These are phyloP conservation scores for Germaria angustata DNA, from an alignment of 2,888 invertebrate genomes.

Conservation along the genomic window DNA sequence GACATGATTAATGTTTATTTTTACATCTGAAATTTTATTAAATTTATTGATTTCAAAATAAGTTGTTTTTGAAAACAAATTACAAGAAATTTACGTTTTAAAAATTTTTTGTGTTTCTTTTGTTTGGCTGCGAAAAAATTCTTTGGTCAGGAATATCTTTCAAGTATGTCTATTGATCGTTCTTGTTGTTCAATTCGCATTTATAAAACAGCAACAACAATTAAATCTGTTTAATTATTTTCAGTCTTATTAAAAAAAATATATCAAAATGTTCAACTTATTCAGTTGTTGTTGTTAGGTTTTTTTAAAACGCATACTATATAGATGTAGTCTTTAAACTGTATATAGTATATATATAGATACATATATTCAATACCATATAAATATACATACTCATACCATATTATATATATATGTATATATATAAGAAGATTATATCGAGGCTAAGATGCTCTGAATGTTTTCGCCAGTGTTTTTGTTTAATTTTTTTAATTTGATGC, in stretches of 20 bases:
- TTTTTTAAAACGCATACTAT: conserved; percentile 51
- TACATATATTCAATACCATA: not conserved
- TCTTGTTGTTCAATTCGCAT: conserved; percentile 48
- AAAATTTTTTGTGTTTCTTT: not conserved
- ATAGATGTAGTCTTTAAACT: conserved; percentile 16
- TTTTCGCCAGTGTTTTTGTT: conserved; percentile 45
- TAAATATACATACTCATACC: no score
- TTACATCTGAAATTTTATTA: not conserved
- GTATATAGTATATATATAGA: not conserved
- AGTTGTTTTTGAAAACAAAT: not conserved
- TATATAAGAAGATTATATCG: conserved; percentile 50
- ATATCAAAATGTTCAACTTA: conserved; percentile 40
- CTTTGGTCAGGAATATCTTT: conserved; percentile 49
- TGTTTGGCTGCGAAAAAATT: conserved; percentile 18
- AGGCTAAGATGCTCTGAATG: conserved; percentile 65
- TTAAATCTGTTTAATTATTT: conserved; percentile 51
- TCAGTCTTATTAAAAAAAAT: conserved; percentile 18
- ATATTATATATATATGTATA: conserved; percentile 18
- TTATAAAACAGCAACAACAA: conserved; percentile 44
- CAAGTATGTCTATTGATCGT: conserved; percentile 16
- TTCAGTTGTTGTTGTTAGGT: conserved; percentile 35
- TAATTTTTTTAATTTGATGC: conserved; percentile 60
- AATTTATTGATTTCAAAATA: not conserved
- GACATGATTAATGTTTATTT: not conserved
- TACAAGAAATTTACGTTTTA: not conserved